Percentiles rank a stretch among this genome's conserved stretches.
These are phyloP conservation scores for Pterocles orientalis DNA, from an alignment of 2,113 vertebrate genomes.

Conservation along the genomic window DNA sequence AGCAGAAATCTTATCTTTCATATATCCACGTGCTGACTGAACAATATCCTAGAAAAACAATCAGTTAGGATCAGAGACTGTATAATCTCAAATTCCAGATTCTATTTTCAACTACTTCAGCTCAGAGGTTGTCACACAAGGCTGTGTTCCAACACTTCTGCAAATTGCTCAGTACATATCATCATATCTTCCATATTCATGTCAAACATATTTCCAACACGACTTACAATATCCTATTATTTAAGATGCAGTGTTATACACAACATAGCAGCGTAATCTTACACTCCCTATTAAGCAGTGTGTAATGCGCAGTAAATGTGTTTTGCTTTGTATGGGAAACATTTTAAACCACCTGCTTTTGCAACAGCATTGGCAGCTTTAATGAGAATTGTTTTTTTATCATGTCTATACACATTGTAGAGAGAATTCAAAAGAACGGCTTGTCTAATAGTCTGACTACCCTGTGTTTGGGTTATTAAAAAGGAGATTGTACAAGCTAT, in stretches of 20 bases:
- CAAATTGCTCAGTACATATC: slow-evolving; percentile 57
- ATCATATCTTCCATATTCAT: slow-evolving; percentile 57
- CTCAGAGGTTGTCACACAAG: slow-evolving; percentile 53
- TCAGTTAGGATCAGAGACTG: slow-evolving; percentile 55
- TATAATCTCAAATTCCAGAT: slow-evolving; percentile 69
- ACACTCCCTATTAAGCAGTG: slow-evolving; percentile 52
- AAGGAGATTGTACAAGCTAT: slow-evolving; percentile 73
- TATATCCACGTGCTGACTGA: neutral
- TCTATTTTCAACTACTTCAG: slow-evolving; percentile 43
- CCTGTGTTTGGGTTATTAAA: slow-evolving; percentile 69
- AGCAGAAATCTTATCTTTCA: slow-evolving; percentile 4
- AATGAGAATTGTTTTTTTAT: slow-evolving; percentile 72
- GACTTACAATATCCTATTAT: slow-evolving; percentile 57
- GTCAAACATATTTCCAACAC: slow-evolving; percentile 55
- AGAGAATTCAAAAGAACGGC: slow-evolving; percentile 60
- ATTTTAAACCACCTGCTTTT: slow-evolving; percentile 63
- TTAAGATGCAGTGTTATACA: slow-evolving; percentile 38
- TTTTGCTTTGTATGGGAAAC: slow-evolving; percentile 58
- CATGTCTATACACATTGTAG: slow-evolving; percentile 47
- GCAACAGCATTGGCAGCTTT: slow-evolving; percentile 70
- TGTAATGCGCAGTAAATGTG: slow-evolving; percentile 40
- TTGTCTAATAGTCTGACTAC: slow-evolving; percentile 65
- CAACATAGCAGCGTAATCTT: slow-evolving; percentile 48
- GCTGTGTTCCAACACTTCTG: slow-evolving; percentile 31
- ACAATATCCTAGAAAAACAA: slow-evolving; percentile 54